A percentile compares a stretch with the other conserved stretches of the same genome.
Evolutionary conservation across 2,888 invertebrate genomes (phyloP).

Genomic region (Atrina japonica): DNA sequence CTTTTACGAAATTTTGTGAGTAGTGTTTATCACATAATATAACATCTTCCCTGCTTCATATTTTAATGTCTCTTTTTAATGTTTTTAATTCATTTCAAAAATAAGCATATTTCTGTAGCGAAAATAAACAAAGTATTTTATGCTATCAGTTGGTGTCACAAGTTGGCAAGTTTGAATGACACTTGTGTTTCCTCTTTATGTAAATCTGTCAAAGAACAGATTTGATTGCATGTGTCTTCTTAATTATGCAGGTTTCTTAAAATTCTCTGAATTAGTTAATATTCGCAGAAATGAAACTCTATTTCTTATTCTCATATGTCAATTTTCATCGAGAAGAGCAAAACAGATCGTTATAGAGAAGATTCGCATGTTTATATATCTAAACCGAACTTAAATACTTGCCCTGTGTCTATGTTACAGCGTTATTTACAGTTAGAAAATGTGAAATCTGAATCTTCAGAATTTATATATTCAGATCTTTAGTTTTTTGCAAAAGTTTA

Average conservation of each 20-base stretch:
- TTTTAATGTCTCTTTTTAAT: constrained; percentile 27
- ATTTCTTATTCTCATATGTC: constrained; percentile 8
- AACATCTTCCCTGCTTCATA: constrained; percentile 33
- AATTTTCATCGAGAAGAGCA: constrained; percentile 3
- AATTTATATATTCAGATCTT: too few species aligned
- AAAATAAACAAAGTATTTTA: constrained; percentile 34
- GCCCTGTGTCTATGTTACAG: too few species aligned
- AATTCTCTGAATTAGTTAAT: constrained; percentile 11
- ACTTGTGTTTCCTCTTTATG: constrained; percentile 37
- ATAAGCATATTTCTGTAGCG: constrained; percentile 10
- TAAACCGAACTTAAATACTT: not conserved
- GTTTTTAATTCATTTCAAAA: constrained; percentile 18
- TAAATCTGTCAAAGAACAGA: constrained; percentile 19
- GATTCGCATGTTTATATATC: not conserved
- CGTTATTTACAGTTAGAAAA: too few species aligned
- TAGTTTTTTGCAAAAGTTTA: too few species aligned
- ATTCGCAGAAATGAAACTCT: not conserved
- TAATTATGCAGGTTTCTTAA: constrained; percentile 5
- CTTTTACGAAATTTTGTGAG: constrained; percentile 24
- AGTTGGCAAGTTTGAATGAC: constrained; percentile 28
- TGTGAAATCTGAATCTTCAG: too few species aligned
- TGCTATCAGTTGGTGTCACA: constrained; percentile 36
- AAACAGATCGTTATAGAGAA: constrained; percentile 7
- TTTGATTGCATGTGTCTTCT: constrained; percentile 7
- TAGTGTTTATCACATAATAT: constrained; percentile 23